phyloP scores from a whole-genome alignment of 2,888 invertebrate species.

The Tanypteryx hageni region DNA sequence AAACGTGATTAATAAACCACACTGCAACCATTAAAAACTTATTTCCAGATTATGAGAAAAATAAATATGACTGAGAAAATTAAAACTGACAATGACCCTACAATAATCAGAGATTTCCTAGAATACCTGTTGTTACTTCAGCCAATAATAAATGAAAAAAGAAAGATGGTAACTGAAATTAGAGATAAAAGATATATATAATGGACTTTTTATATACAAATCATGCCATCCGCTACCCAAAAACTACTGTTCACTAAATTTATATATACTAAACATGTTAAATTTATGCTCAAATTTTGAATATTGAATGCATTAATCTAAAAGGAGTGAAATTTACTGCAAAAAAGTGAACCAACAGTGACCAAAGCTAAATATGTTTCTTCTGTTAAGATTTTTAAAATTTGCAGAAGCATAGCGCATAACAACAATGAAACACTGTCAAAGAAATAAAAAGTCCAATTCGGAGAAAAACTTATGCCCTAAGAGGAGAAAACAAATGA shows the following conservation, averaged over 20 bases:
- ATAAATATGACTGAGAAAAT: neutral
- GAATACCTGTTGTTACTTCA: neutral
- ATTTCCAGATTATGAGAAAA: neutral
- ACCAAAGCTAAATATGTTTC: neutral
- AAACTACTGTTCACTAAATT: neutral
- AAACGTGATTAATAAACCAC: neutral
- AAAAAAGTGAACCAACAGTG: conserved; percentile 37
- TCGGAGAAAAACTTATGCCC: neutral
- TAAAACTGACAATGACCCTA: neutral
- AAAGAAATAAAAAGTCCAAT: neutral
- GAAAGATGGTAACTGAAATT: neutral
- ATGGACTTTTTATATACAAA: neutral
- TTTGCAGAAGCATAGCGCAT: neutral
- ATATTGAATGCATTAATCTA: neutral
- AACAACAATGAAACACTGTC: neutral
- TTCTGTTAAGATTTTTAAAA: neutral
- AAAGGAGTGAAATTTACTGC: neutral
- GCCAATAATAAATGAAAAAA: neutral
- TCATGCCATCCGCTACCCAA: neutral
- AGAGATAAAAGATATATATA: neutral
- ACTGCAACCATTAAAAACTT: neutral
- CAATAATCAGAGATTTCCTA: neutral
- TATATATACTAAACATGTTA: neutral
- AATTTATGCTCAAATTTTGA: neutral
- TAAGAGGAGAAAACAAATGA: neutral